Evolutionary conservation across 1,140 invertebrate genomes (phyloP).

Genomic region (Listronotus oregonensis): DNA sequence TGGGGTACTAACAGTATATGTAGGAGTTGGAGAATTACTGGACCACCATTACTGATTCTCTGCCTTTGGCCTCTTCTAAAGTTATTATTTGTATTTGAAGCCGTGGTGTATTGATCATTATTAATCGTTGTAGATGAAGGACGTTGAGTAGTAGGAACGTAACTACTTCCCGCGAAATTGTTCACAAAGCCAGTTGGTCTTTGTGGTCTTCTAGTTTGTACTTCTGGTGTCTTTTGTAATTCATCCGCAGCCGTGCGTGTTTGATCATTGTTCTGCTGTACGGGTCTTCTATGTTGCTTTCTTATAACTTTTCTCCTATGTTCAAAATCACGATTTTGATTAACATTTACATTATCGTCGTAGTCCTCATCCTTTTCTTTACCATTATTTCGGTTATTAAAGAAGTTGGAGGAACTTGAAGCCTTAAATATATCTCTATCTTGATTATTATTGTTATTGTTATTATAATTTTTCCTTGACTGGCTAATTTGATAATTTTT

Average conservation of each 20-base stretch:
- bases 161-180: conserved; percentile 59
- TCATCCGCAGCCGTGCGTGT: conserved; percentile 38
- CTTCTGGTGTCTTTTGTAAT: conserved; percentile 32
- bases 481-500: conserved; percentile 48
- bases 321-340: conserved; percentile 51
- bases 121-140: conserved; percentile 49
- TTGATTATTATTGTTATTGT: conserved; percentile 47
- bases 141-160: conserved; percentile 59
- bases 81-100: conserved; percentile 40
- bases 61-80: conserved; percentile 45
- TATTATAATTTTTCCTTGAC: conserved; percentile 35
- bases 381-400: conserved; percentile 65
- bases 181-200: conserved; percentile 55
- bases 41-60: conserved; percentile 38
- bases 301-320: conserved; percentile 52
- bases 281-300: conserved; percentile 52
- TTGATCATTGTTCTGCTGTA: conserved; percentile 46
- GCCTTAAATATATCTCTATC: conserved; percentile 64
- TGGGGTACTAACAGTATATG: conserved; percentile 48
- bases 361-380: conserved; percentile 64
- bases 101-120: conserved; percentile 40
- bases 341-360: conserved; percentile 56
- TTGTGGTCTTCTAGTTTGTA: conserved; percentile 52
- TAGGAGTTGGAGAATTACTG: conserved; percentile 37
- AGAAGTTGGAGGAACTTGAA: conserved; percentile 72